Evolutionary conservation across 2,888 invertebrate species (phyloP), one percentile per base, ranked within the genome.

Genomic region (Nemapogon koenigi): DNA sequence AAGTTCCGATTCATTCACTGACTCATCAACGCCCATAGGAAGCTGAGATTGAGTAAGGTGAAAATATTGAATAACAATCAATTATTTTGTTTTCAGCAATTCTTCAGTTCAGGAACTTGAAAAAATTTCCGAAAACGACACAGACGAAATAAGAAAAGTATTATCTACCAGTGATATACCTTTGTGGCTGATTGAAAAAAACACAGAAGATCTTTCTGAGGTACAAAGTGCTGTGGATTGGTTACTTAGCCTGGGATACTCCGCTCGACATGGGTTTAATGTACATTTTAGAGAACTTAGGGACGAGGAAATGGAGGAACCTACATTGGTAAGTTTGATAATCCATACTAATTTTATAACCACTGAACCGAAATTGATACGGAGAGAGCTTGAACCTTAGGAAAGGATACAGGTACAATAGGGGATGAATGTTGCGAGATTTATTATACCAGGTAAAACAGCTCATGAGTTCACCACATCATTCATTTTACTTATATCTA

Each of bases 161-260:
- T 51, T 76, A 6, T 59, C 63, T 18, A 45, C 44, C 14, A 67
- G 63, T 42, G 43, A 43, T 26, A 65, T 63, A 0, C 73, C 75
- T 0, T 59, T 76, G 4, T 78, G 76, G 76, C 49, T 76, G 37
- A 66, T 65, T 0, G 75, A 73, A 47, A 47, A 40, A 19, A 51
- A 50, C 2, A 50, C 46, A 11, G 40, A 33, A 2, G 15, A 39
- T 13, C 41, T 22, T 13, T 16, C 19, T 2, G 63, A 78, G 30
- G 56, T 82, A 30, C 62, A 69, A n/a, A 64, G 83, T 1, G 90
- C 88, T 0, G 80, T 91, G 4, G 80, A 84, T 37, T 91, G 90
- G 88, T 81, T 89, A 14, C 82, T 85, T 46, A 84, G 88, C 44
- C 67, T 93, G 14, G 92, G 91, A 0, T 82, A 85, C 41, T 83